Conservation (phyloP, 2,888 invertebrate species). For the Hoplodrina ambigua region DNA sequence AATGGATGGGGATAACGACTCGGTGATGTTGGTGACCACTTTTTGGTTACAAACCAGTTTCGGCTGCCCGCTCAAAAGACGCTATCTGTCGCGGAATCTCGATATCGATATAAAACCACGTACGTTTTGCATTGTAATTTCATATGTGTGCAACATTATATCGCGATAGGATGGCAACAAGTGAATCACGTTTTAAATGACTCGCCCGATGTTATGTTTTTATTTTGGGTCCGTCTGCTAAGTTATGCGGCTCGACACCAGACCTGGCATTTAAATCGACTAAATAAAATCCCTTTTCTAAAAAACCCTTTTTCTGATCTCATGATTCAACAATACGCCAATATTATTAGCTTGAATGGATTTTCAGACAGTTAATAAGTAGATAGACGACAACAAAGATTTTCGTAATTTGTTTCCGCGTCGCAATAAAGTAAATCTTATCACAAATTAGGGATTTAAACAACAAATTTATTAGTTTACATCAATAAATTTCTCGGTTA, state of each 20-base stretch:
- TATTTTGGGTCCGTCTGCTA: slow-evolving; percentile 53
- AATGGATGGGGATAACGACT: slow-evolving; percentile 77
- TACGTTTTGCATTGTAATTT: slow-evolving; percentile 73
- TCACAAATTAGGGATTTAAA: slow-evolving; percentile 48
- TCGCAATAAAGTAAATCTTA: slow-evolving; percentile 42
- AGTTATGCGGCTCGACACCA: slow-evolving; percentile 60
- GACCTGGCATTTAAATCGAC: slow-evolving; percentile 47
- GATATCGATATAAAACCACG: slow-evolving; percentile 73
- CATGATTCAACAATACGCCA: slow-evolving; percentile 29
- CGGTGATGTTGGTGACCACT: slow-evolving; percentile 60
- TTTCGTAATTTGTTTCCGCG: slow-evolving; percentile 26
- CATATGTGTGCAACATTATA: slow-evolving; percentile 67
- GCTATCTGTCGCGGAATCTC: slow-evolving; percentile 75
- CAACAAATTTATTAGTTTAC: slow-evolving; percentile 46
- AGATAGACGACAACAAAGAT: slow-evolving; percentile 16
- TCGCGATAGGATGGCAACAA: slow-evolving; percentile 62
- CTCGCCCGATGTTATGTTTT: slow-evolving; percentile 54
- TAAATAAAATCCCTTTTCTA: slow-evolving; percentile 46
- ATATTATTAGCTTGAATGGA: slow-evolving; percentile 10
- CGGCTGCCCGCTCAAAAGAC: slow-evolving; percentile 70
- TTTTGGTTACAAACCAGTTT: slow-evolving; percentile 77
- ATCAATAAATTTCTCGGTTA: slow-evolving; percentile 52
- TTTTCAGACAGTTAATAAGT: slow-evolving; percentile 9
- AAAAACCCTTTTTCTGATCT: slow-evolving; percentile 37
- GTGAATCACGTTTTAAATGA: slow-evolving; percentile 67